phyloP scores from a whole-genome alignment of 2,797 vertebrate species.

The Prionace glauca region DNA sequence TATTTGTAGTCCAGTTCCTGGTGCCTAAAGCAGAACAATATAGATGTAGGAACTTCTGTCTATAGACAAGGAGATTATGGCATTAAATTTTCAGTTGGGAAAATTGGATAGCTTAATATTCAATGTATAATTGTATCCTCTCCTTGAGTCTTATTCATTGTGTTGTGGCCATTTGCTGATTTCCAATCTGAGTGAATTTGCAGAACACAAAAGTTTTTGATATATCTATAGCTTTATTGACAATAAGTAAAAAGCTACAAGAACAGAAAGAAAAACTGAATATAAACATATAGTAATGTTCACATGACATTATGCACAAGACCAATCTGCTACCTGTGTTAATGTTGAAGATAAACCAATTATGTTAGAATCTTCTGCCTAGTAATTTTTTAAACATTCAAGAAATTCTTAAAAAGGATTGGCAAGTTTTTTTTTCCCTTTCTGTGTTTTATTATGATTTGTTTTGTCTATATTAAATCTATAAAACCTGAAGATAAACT shows the following conservation, averaged over 20 bases:
- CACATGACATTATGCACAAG: neutral
- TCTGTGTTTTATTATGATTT: neutral
- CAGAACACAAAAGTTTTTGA: neutral
- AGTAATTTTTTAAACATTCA: neutral
- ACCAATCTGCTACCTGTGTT: neutral
- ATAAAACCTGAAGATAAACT: neutral
- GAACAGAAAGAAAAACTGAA: neutral
- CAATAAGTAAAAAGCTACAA: neutral
- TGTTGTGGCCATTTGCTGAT: neutral
- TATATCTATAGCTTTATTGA: too few relatives aligned
- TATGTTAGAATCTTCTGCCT: neutral
- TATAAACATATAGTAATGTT: neutral
- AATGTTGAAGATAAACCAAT: neutral
- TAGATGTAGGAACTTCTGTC: neutral
- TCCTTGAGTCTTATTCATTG: neutral
- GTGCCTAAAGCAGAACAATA: neutral
- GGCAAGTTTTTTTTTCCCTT: neutral
- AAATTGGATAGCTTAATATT: neutral
- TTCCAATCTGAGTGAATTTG: neutral
- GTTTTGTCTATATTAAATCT: neutral
- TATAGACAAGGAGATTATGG: neutral
- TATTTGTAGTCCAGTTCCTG: neutral
- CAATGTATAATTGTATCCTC: neutral
- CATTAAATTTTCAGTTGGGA: neutral
- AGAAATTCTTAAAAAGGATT: neutral